Conservation (phyloP, 1,140 invertebrate genomes). For the Luehdorfia chinensis region DNA sequence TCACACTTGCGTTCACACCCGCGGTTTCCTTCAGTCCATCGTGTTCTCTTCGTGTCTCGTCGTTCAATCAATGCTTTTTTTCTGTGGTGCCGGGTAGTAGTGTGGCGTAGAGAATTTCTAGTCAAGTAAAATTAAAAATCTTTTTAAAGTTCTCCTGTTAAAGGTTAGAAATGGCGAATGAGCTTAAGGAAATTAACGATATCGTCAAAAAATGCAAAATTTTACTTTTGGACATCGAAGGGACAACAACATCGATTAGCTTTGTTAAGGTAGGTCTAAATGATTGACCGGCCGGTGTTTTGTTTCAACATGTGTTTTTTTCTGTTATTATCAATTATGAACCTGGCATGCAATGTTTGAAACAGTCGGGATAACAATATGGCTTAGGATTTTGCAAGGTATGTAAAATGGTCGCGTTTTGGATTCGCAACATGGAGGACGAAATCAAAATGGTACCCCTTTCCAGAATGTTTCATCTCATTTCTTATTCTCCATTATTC, state of each 20-base stretch:
- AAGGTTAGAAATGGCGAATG: constrained; percentile 58
- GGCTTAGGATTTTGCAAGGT: constrained; percentile 8
- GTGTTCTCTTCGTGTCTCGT: constrained; percentile 44
- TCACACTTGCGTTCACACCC: constrained; percentile 39
- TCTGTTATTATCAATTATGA: constrained; percentile 21
- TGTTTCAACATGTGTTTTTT: constrained; percentile 52
- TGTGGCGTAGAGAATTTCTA: constrained; percentile 64
- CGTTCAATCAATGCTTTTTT: constrained; percentile 72
- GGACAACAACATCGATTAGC: constrained; percentile 75
- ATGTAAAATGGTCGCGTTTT: constrained; percentile 64
- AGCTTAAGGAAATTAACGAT: constrained; percentile 61
- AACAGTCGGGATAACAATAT: background rate
- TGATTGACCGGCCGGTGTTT: constrained; percentile 73
- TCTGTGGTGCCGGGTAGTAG: constrained; percentile 61
- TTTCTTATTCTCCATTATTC: constrained; percentile 31
- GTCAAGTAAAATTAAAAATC: constrained; percentile 59
- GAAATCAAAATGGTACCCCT: constrained; percentile 74
- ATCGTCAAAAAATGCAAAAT: constrained; percentile 72
- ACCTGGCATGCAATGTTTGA: background rate
- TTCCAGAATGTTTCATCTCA: constrained; percentile 38
- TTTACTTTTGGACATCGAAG: constrained; percentile 72
- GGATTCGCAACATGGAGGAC: constrained; percentile 74
- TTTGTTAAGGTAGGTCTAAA: constrained; percentile 76
- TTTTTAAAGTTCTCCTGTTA: constrained; percentile 45
- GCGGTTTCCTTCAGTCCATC: constrained; percentile 42